Base-by-base conservation (phyloP, 1,140 invertebrate genomes). In the Scaptodrosophila lebanonensis region DNA sequence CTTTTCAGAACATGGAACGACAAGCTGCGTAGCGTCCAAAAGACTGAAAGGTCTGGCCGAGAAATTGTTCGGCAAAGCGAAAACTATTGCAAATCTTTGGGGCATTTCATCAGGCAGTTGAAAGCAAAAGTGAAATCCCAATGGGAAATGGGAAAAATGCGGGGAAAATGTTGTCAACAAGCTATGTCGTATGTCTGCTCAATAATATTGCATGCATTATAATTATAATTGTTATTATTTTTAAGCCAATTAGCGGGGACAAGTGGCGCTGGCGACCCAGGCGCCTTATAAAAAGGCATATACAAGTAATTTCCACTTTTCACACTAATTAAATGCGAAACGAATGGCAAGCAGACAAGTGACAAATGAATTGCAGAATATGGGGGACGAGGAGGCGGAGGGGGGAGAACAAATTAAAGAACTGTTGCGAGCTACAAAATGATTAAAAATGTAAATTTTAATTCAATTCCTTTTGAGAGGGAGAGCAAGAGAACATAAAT, bases 361-460 rank as follows among this genome's bases (percentile, higher is more conserved):
- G 60, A 58, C 60, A 75, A 73, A 75, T 69, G 70, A 73, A 73
- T 73, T 63, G 68, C 68, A 45, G 64, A 43, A 38, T 49, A 33
- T 38, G 40, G 20, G 33, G 27, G 7, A 38, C 16, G 39, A 22
- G 15, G 11, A 22, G 9, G 25, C 7, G 5, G 5, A 29, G 27
- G 12, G 12, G 15, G 43, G 25, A 35, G 27, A 48, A 57, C 25
- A 63, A 66, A 73, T 77, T 77, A 77, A 79, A 72, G 73, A 50
- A 75, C 40, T 18, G 56, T 57, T 18, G 53, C 53, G 51, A 65
- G 67, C 66, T 56, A 48, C 54, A 73, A 70, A 66, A 79, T 77
- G 73, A 77, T 77, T 77, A 77, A 77, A 77, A 77, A 77, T 77
- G 73, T 77, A 79, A 77, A 77, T 77, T 77, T 77, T 77, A 77